Evolutionary conservation across 2,113 vertebrate genomes (phyloP).

Genomic region (Ahaetulla prasina): DNA sequence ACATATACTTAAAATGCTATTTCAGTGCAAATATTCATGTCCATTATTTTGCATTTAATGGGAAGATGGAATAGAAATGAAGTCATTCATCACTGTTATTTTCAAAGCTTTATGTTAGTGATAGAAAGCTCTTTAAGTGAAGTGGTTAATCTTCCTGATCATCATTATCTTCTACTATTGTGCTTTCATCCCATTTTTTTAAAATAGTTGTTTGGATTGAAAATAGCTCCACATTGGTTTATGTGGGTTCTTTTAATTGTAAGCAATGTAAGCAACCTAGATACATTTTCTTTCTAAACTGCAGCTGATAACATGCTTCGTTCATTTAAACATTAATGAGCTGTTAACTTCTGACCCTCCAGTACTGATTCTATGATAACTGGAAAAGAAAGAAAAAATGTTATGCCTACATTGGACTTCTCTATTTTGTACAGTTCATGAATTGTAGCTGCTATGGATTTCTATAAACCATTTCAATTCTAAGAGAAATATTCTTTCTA

Average conservation of each 20-base stretch:
- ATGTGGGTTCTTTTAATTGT: neutral
- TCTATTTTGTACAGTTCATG: constrained; percentile 20
- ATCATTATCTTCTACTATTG: neutral
- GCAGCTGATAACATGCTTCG: constrained; percentile 15
- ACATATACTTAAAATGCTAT: neutral
- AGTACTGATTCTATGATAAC: constrained; percentile 7
- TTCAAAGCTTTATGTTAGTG: neutral
- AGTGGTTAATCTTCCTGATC: neutral
- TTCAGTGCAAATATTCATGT: neutral
- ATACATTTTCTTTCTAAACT: constrained; percentile 4
- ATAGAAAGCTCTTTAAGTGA: neutral
- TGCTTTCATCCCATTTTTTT: neutral
- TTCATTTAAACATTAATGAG: neutral
- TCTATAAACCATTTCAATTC: constrained; percentile 7
- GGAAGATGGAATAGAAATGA: neutral
- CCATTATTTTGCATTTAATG: neutral
- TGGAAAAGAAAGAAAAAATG: constrained; percentile 17
- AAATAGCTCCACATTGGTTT: neutral
- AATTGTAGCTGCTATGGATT: constrained; percentile 9
- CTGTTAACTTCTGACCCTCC: constrained; percentile 35
- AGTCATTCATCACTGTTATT: neutral
- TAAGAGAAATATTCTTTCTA: neutral
- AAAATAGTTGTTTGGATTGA: neutral
- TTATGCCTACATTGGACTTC: constrained; percentile 12
- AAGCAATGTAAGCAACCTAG: neutral